Conservation (phyloP, 2,888 invertebrate genomes). For the Caenorhabditis angaria region DNA sequence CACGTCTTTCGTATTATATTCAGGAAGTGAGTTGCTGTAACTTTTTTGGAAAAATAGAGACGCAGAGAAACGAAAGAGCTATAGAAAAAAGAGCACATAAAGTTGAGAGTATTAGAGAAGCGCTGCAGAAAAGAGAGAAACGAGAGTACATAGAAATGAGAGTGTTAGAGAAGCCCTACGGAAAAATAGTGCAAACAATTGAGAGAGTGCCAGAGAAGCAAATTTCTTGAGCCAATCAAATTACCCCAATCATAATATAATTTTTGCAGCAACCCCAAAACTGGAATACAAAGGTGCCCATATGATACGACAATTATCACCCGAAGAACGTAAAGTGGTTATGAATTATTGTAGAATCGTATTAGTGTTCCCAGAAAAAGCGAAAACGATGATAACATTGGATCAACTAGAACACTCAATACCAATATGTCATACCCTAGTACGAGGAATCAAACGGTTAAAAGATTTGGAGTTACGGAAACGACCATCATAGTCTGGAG, state of each 20-base stretch:
- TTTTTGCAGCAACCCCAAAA: conserved; percentile 37
- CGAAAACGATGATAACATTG: conserved; percentile 11
- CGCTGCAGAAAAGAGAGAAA: no score
- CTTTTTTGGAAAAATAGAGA: no score
- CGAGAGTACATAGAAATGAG: no score
- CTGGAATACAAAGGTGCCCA: conserved; percentile 34
- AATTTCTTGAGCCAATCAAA: no score
- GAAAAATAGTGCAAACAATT: no score
- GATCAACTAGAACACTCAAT: conserved; percentile 37
- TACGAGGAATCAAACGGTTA: conserved; percentile 34
- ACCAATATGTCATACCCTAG: conserved; percentile 36
- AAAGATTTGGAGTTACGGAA: conserved; percentile 34
- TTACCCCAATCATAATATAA: not conserved
- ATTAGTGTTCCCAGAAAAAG: conserved; percentile 24
- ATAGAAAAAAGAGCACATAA: no score
- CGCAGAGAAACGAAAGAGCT: no score
- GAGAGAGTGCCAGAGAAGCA: no score
- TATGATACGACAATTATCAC: conserved; percentile 33
- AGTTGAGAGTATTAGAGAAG: no score
- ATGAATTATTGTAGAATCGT: conserved; percentile 36
- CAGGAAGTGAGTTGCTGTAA: conserved; percentile 37
- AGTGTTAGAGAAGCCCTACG: no score
- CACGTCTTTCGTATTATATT: conserved; percentile 35
- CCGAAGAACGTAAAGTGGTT: conserved; percentile 38
- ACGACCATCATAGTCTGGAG: no score